Evolutionary conservation across 2,888 invertebrate species (phyloP), one percentile per base, ranked within the genome.

Genomic region (Eretmocerus hayati): DNA sequence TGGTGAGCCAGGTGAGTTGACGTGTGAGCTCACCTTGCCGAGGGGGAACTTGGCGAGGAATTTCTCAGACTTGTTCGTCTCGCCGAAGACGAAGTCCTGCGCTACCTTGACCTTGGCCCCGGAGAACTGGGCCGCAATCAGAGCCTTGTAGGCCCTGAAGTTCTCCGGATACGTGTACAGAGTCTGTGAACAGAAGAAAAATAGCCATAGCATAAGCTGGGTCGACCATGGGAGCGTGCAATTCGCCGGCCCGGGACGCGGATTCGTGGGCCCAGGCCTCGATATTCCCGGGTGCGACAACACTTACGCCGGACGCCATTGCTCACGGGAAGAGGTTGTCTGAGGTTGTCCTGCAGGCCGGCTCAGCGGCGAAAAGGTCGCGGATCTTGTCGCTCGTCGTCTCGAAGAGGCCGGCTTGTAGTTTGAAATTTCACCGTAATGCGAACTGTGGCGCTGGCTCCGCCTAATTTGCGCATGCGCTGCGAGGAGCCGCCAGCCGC

Each of bases 81-180:
- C 90, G 53, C 95, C 96, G 68, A 94, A 90, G 59, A 89, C 86
- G 73, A 96, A 96, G 71, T 84, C 83, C 53, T 84, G 79, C 60
- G 85, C 84, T 60, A 90, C 77, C 79, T 87, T 86, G 66, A 93
- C 79, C 71, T 87, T 82, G 63, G 84, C 84, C 66, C 92, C 92
- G 62, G 95, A 91, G 78, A 90, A 96, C 77, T 94, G 85, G 72
- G 97, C 96, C 69, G 97, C 96, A 73, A 97, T 92, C 72, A 96
- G 84, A 71, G 87, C 91, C 80, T 99, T 99, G 76, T 87, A 90
- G 63, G 96, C 94, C 75, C 97, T 88, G 81, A 95, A 96, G 81
- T 95, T 97, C 75, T 92, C 90, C 66, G 92, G 89, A 79, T 94
- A 94, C 73, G 96, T 95, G 81, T 94, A 97, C 71, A 99, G 82